Conservation (phyloP, 1,140 invertebrate genomes). For the Diabrotica undecimpunctata region DNA sequence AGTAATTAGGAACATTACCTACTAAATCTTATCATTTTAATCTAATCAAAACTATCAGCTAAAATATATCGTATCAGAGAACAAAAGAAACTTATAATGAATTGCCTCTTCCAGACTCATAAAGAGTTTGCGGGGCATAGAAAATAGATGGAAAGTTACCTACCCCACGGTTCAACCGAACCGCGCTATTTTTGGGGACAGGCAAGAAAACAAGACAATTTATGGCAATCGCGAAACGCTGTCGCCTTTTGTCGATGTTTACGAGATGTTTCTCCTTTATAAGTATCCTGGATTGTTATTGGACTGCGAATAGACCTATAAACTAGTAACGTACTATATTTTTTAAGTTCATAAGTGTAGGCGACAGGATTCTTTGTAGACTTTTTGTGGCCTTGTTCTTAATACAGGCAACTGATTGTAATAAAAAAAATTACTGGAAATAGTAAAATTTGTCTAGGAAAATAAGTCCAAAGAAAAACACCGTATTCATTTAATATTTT, state of each 20-base stretch:
- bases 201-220: constrained; percentile 10
- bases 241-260: constrained; percentile 6
- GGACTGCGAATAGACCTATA: background rate
- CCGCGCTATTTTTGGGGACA: background rate
- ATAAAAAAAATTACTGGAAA: too few relatives aligned
- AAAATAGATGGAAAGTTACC: background rate
- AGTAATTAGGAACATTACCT: too few relatives aligned
- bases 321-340: background rate
- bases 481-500: too few relatives aligned
- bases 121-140: background rate
- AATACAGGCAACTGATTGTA: too few relatives aligned
- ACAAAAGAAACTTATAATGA: background rate
- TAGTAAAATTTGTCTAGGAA: too few relatives aligned
- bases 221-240: constrained; percentile 10
- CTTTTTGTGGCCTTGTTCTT: background rate
- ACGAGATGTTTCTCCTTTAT: constrained; percentile 3
- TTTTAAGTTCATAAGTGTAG: background rate
- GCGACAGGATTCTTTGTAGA: background rate
- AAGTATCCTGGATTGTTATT: constrained; percentile 1
- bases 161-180: background rate
- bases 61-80: too few relatives aligned
- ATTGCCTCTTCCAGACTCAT: background rate
- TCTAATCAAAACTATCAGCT: too few relatives aligned
- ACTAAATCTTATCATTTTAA: too few relatives aligned
- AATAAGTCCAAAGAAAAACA: too few relatives aligned